Evolutionary conservation across 2,888 invertebrate genomes (phyloP).

Genomic region (Escarpia spicata): DNA sequence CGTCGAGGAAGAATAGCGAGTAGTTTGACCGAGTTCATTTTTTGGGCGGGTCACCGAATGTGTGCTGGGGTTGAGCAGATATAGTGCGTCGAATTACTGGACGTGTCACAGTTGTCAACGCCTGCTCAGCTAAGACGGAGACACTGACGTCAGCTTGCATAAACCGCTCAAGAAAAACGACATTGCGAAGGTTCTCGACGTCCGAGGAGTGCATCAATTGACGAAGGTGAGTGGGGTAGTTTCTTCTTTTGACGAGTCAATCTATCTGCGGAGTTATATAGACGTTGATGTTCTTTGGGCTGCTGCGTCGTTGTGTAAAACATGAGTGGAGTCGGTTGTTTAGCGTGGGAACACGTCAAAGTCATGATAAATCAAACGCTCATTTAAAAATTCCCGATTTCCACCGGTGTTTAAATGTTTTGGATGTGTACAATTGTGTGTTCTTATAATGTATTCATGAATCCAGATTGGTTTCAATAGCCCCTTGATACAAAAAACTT

Average conservation of each 20-base stretch:
- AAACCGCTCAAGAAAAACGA: background rate
- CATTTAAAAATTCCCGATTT: too few relatives aligned
- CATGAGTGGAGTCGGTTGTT: background rate
- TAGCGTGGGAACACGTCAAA: too few relatives aligned
- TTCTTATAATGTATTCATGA: too few relatives aligned
- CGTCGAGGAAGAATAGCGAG: background rate
- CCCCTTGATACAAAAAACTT: too few relatives aligned
- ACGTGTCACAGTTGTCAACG: constrained; percentile 5
- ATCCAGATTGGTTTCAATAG: too few relatives aligned
- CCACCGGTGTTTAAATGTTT: too few relatives aligned
- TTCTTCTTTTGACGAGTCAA: background rate
- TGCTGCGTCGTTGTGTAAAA: background rate
- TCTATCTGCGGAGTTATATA: background rate
- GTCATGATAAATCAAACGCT: too few relatives aligned
- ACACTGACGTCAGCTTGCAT: background rate
- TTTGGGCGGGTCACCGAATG: background rate
- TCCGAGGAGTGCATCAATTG: background rate
- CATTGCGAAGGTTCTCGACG: background rate
- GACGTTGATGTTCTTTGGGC: background rate
- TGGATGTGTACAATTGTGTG: too few relatives aligned
- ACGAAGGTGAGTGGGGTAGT: background rate
- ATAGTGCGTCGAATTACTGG: background rate
- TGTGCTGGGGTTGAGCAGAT: background rate
- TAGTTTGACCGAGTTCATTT: background rate
- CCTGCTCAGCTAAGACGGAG: background rate